Conservation (phyloP, 2,888 invertebrate species). For the Lasioglossum malachurum region DNA sequence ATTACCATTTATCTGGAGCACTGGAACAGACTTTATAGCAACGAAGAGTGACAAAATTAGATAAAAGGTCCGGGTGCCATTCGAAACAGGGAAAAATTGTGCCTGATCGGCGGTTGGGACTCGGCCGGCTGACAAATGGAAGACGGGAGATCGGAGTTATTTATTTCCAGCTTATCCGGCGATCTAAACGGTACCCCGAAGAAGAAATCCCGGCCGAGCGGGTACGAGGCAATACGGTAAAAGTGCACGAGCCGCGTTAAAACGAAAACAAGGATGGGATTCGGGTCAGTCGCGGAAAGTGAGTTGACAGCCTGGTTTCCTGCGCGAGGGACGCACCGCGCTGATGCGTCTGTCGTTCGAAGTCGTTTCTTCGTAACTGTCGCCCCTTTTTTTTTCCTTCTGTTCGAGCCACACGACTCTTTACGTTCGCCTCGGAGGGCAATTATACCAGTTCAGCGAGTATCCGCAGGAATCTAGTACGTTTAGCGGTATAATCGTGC, state of each 20-base stretch:
- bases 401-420: not conserved
- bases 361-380: slow-evolving; percentile 17
- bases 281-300: slow-evolving; percentile 79
- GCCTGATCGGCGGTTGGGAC: not conserved
- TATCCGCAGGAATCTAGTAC: slow-evolving; percentile 48
- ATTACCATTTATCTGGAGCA: too few relatives aligned
- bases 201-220: slow-evolving; percentile 53
- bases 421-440: slow-evolving; percentile 1
- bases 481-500: slow-evolving; percentile 54
- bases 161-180: slow-evolving; percentile 29
- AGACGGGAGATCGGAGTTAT: slow-evolving; percentile 8
- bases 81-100: not conserved
- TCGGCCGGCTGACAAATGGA: not conserved
- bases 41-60: too few relatives aligned
- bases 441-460: slow-evolving; percentile 44
- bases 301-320: slow-evolving; percentile 74
- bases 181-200: slow-evolving; percentile 36
- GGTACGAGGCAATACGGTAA: slow-evolving; percentile 65
- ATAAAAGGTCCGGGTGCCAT: too few relatives aligned
- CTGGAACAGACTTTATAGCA: too few relatives aligned
- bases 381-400: slow-evolving; percentile 10
- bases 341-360: not conserved
- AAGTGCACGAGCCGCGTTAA: slow-evolving; percentile 67
- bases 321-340: slow-evolving; percentile 17
- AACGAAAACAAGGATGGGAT: slow-evolving; percentile 71